These are phyloP conservation scores for Sebastes matsubarae DNA, from an alignment of 2,797 vertebrate genomes.

Conservation along the genomic window DNA sequence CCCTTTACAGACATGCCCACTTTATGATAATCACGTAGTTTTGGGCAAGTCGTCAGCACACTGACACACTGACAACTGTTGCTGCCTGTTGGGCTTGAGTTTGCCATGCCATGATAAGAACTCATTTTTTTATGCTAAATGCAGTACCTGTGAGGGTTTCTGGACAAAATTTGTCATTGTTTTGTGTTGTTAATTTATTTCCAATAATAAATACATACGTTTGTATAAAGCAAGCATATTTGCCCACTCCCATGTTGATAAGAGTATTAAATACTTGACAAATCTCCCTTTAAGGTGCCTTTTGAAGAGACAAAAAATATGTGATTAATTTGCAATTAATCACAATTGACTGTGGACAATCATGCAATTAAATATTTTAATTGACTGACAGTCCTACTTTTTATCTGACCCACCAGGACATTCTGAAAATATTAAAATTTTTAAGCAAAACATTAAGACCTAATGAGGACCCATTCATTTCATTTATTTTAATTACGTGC, in stretches of 20 bases:
- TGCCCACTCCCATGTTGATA: not conserved
- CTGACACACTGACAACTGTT: too few species aligned
- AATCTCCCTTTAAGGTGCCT: too few species aligned
- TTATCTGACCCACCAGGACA: not conserved
- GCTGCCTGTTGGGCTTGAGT: too few species aligned
- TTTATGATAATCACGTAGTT: too few species aligned
- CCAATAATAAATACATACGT: not conserved
- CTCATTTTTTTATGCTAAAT: not conserved
- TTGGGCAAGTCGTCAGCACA: too few species aligned
- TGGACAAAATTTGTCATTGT: not conserved
- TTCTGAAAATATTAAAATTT: not conserved
- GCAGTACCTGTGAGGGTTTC: not conserved
- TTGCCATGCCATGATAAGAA: fast-evolving
- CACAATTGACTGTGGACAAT: too few species aligned
- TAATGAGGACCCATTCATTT: not conserved
- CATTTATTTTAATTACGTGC: not conserved
- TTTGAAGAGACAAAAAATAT: too few species aligned
- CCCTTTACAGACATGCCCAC: too few species aligned
- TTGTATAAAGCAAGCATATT: not conserved
- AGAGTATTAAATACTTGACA: too few species aligned
- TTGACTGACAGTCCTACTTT: not conserved
- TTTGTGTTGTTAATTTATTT: not conserved
- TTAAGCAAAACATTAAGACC: not conserved
- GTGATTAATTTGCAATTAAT: too few species aligned
- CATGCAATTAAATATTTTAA: too few species aligned